These are phyloP conservation scores for Drosophila peninsularis DNA, from an alignment of 2,888 invertebrate genomes.

Conservation along the genomic window DNA sequence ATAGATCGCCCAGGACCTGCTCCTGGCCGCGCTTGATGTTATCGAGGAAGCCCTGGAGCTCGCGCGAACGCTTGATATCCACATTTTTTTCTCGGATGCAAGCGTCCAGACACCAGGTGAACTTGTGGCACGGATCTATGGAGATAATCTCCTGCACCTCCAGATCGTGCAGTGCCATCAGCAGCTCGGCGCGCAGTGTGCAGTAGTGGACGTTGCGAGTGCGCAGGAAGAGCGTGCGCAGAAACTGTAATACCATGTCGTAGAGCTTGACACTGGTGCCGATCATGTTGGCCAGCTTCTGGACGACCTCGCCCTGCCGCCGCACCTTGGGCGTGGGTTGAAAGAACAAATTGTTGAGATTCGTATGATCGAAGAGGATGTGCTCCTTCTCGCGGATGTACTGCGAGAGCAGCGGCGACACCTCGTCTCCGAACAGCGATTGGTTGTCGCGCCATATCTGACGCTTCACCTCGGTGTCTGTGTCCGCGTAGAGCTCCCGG, in stretches of 20 bases:
- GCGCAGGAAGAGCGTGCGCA: constrained; percentile 94
- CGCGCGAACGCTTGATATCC: constrained; percentile 96
- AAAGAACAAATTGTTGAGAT: constrained; percentile 93
- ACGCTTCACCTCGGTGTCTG: constrained; percentile 97
- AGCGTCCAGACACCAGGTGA: constrained; percentile 99
- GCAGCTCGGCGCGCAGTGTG: constrained; percentile 95
- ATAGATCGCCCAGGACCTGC: constrained; percentile 94
- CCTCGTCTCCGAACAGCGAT: constrained; percentile 97
- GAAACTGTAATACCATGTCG: constrained; percentile 98
- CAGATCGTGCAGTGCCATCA: constrained; percentile 97
- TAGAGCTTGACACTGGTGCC: constrained; percentile 88
- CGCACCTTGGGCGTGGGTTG: constrained; percentile 95
- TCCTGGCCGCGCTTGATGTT: constrained; percentile 96
- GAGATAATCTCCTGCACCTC: constrained; percentile 98
- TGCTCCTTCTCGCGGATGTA: constrained; percentile 98
- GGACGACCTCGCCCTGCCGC: constrained; percentile 91
- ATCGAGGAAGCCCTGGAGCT: constrained; percentile 96
- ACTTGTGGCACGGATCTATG: constrained; percentile 99
- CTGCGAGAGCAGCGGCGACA: constrained; percentile 96
- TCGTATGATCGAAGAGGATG: constrained; percentile 94
- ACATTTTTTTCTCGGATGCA: constrained; percentile 98
- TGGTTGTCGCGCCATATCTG: constrained; percentile 99
- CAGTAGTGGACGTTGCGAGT: constrained; percentile 98
- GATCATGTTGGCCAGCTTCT: constrained; percentile 97
- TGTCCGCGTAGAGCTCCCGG: constrained; percentile 95